phyloP scores from a whole-genome alignment of 2,113 vertebrate species.

The Astatoreochromis straeleni region DNA sequence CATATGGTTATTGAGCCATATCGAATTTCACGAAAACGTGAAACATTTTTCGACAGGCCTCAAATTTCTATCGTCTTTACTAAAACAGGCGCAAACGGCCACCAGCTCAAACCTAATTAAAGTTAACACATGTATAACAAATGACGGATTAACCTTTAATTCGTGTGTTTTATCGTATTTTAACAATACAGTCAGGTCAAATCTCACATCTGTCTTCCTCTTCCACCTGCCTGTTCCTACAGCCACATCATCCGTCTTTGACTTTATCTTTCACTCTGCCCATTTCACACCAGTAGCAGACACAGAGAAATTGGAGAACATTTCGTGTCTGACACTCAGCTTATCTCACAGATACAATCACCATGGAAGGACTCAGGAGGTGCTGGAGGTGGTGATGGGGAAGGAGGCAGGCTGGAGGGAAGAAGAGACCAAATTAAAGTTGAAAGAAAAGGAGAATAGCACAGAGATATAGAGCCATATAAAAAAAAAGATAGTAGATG shows the following conservation, averaged over 20 bases:
- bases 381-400: background rate
- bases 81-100: fast-evolving
- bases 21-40: background rate
- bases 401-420: background rate
- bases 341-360: conserved; percentile 48
- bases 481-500: background rate
- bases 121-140: background rate
- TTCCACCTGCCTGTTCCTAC: background rate
- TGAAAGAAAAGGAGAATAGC: background rate
- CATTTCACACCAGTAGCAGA: conserved; percentile 27
- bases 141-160: background rate
- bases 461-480: background rate
- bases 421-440: background rate
- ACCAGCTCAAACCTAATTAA: background rate
- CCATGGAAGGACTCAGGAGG: conserved; percentile 1
- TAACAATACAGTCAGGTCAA: background rate
- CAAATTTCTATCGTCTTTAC: background rate
- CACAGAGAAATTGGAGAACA: conserved; percentile 45
- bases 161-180: background rate
- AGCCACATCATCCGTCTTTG: background rate
- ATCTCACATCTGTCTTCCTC: background rate
- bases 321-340: conserved; percentile 41
- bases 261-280: conserved; percentile 18
- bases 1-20: background rate
- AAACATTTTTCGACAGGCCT: background rate